These are phyloP conservation scores for Bombus breviceps DNA, from an alignment of 1,140 invertebrate species.

Conservation along the genomic window DNA sequence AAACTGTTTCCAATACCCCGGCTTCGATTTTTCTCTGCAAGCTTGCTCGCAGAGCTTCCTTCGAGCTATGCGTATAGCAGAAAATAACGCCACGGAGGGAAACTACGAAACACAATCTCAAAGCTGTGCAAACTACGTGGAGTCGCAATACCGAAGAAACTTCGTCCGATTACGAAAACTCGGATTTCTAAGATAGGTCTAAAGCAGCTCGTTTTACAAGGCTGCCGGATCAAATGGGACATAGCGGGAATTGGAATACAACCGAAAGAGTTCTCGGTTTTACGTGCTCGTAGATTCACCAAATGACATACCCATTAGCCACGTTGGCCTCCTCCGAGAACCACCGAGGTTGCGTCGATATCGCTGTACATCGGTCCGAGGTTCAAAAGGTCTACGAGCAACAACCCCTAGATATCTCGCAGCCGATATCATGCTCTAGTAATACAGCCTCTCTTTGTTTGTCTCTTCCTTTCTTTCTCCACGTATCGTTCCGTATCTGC, in stretches of 20 bases:
- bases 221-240: constrained; percentile 20
- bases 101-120: too few species aligned
- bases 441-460: constrained; percentile 20
- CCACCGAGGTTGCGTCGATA: constrained; percentile 48
- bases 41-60: too few species aligned
- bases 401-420: constrained; percentile 59
- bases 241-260: constrained; percentile 45
- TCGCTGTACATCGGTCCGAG: constrained; percentile 59
- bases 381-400: constrained; percentile 44
- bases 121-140: too few species aligned
- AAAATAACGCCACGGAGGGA: too few species aligned
- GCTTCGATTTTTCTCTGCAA: too few species aligned
- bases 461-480: neutral
- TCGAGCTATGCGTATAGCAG: too few species aligned
- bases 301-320: constrained; percentile 63
- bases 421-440: constrained; percentile 60
- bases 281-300: constrained; percentile 54
- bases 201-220: constrained; percentile 15
- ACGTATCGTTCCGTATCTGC: neutral
- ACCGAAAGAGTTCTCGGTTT: constrained; percentile 46
- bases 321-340: constrained; percentile 23
- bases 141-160: too few species aligned
- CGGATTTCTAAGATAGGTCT: neutral
- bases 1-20: too few species aligned
- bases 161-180: neutral